Percentiles rank a stretch among this genome's conserved stretches.
Conservation (phyloP, 2,113 vertebrate species). For the Phocoena phocoena region DNA sequence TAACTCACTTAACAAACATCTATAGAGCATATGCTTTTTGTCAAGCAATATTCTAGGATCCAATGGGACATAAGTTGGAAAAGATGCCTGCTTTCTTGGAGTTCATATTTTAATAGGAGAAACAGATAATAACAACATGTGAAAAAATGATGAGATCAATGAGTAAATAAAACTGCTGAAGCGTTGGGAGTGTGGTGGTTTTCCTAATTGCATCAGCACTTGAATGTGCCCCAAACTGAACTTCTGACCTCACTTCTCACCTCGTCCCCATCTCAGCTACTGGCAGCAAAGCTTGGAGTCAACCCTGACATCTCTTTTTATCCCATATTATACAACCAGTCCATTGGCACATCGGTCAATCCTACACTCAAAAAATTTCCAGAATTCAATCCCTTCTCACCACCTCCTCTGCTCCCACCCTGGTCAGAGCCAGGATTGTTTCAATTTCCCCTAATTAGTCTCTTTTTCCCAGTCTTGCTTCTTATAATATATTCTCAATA, state of each 20-base stretch:
- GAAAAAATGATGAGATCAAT: not conserved
- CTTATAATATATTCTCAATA: not conserved
- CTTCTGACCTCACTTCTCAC: not conserved
- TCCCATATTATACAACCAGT: not conserved
- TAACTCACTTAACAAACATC: slow-evolving; percentile 11
- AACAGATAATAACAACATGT: not conserved
- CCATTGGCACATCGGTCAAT: not conserved
- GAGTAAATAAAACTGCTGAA: not conserved
- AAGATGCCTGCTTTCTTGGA: not conserved
- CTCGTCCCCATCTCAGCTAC: not conserved
- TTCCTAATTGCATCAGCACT: not conserved
- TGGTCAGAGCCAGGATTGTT: not conserved
- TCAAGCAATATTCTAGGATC: not conserved
- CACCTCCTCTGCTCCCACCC: not conserved
- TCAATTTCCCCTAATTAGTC: not conserved
- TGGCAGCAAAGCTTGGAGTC: not conserved
- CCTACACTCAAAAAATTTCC: not conserved
- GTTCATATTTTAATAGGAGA: not conserved
- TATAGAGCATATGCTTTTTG: not conserved
- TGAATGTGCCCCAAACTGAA: not conserved
- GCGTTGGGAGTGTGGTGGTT: not conserved
- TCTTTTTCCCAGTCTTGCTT: not conserved
- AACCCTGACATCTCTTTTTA: not conserved
- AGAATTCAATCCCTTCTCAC: not conserved
- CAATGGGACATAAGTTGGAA: not conserved